Evolutionary conservation across 1,140 invertebrate species (phyloP), one percentile per base, ranked within the genome.

Genomic region (Leguminivora glycinivorella): DNA sequence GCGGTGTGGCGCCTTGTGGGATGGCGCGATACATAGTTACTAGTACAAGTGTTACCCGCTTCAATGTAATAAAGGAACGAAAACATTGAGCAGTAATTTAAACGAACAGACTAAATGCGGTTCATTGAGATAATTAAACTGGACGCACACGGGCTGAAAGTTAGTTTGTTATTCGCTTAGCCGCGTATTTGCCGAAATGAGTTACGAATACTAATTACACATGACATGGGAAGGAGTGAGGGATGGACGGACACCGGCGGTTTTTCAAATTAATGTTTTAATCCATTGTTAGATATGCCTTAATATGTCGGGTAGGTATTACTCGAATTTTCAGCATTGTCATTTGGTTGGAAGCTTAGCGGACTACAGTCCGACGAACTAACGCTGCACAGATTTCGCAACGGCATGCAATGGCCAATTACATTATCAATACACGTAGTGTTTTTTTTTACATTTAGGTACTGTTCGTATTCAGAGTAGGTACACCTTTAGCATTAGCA

Each of bases 111-210:
- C 58, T 63, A 63, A 63, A 63, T 63, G 58, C 58, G 58, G 58
- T 63, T 63, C 58, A 63, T 63, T 29, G 58, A 22, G 25, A 63
- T 63, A 63, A 63, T 63, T 63, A 63, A 63, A 34, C 58, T 63
- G 58, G 58, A 63, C 58, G 58, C 58, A 63, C 25, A 29, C 56
- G 56, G 56, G 56, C 56, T 26, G 58, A 63, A 63, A 63, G 58
- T 63, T 63, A 63, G 58, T 63, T 63, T 63, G 58, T 63, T 63
- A 63, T 63, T 63, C 58, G 58, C 58, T 63, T 63, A 63, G 58
- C 58, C 58, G 58, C 26, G 29, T 63, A 63, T 63, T 63, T 63
- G 58, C 58, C 58, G 58, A 63, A 63, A 63, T 63, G 58, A 63
- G 58, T 63, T 63, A 31, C 58, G 58, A 63, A 63, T 63, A 63